phyloP scores from a whole-genome alignment of 2,797 vertebrate species.

The Sebastes itinus region DNA sequence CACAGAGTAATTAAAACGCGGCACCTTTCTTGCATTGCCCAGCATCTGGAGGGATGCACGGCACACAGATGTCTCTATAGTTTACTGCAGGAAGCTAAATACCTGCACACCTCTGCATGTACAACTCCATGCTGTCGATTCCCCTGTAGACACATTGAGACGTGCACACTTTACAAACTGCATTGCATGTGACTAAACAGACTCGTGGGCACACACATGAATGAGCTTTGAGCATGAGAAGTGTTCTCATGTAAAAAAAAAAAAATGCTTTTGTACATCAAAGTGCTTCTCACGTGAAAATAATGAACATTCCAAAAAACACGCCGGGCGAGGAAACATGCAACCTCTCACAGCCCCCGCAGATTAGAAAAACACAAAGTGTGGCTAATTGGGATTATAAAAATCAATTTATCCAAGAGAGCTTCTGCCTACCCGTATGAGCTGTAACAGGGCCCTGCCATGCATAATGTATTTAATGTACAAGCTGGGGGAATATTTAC shows the following conservation, averaged over 20 bases:
- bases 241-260: conserved; percentile 9
- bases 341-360: conserved; percentile 31
- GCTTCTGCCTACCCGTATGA: conserved; percentile 44
- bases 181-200: not conserved
- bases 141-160: not conserved
- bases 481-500: conserved; percentile 55
- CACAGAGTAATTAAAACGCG: not conserved
- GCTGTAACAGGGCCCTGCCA: conserved; percentile 31
- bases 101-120: not conserved
- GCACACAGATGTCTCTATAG: conserved; percentile 1
- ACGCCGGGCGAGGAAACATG: conserved; percentile 9
- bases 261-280: conserved; percentile 32
- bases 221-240: not conserved
- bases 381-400: conserved; percentile 65
- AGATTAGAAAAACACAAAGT: conserved; percentile 53
- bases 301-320: conserved; percentile 53
- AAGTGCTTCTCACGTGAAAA: conserved; percentile 32
- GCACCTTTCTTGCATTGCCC: not conserved
- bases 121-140: not conserved
- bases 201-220: not conserved
- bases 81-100: not conserved
- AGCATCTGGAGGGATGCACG: conserved; percentile 18
- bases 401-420: conserved; percentile 57
- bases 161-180: not conserved
- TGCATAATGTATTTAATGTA: conserved; percentile 56